Conservation (phyloP, 2,888 invertebrate genomes). For the Hoplodrina ambigua region DNA sequence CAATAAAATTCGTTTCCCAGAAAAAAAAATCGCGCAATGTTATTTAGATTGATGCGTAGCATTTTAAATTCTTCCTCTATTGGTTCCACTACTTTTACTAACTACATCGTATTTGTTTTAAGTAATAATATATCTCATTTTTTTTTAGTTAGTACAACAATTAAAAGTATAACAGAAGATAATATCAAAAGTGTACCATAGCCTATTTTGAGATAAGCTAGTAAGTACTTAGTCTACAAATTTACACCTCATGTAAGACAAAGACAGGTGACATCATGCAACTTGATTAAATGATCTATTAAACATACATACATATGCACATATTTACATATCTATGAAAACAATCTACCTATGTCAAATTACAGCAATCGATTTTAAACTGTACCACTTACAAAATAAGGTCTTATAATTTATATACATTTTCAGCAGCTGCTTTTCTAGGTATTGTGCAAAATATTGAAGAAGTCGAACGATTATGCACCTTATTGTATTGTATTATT, state of each 20-base stretch:
- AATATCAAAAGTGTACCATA: not conserved
- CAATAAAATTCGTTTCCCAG: no score
- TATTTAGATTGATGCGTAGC: no score
- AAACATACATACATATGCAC: conserved; percentile 5
- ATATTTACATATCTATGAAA: conserved; percentile 4
- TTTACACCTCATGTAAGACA: conserved; percentile 6
- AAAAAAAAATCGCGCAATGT: no score
- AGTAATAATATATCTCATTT: no score
- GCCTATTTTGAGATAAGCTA: not conserved
- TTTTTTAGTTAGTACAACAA: not conserved
- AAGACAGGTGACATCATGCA: conserved; percentile 12
- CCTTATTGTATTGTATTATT: conserved; percentile 13
- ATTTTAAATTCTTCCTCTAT: no score
- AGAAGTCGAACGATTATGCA: conserved; percentile 26
- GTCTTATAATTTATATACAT: not conserved
- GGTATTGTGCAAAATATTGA: conserved; percentile 20
- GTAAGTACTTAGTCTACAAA: conserved; percentile 3
- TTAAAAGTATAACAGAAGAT: not conserved
- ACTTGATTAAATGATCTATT: conserved; percentile 17
- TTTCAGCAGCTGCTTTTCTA: conserved; percentile 42
- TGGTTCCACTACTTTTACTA: no score
- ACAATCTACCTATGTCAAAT: not conserved
- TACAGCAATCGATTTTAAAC: not conserved
- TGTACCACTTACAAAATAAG: not conserved
- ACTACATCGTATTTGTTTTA: no score